phyloP scores from a whole-genome alignment of 2,888 invertebrate genomes.

The Xanthorhoe spadicearia region DNA sequence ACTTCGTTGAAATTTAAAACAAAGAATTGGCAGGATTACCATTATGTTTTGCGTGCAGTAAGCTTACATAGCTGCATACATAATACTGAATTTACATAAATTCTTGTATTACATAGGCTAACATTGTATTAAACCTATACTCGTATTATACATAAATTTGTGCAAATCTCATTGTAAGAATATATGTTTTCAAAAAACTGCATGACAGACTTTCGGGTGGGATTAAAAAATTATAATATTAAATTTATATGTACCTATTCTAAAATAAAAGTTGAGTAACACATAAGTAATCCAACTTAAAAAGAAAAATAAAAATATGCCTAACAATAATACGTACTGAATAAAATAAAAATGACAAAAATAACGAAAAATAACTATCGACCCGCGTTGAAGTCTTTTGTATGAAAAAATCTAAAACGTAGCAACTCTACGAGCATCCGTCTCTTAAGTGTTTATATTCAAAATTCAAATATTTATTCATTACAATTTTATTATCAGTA shows the following conservation, averaged over 20 bases:
- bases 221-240: too few species aligned
- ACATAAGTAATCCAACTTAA: too few species aligned
- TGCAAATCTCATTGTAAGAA: too few species aligned
- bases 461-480: slow-evolving; percentile 8
- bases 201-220: too few species aligned
- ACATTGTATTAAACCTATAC: not conserved
- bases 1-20: slow-evolving; percentile 55
- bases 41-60: slow-evolving; percentile 23
- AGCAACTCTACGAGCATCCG: slow-evolving; percentile 12
- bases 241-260: too few species aligned
- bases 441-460: not conserved
- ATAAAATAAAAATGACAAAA: too few species aligned
- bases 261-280: too few species aligned
- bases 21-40: slow-evolving; percentile 47
- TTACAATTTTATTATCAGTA: not conserved
- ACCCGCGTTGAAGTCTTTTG: slow-evolving; percentile 58
- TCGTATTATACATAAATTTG: too few species aligned
- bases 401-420: slow-evolving; percentile 26
- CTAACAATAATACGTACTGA: too few species aligned
- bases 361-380: not conserved
- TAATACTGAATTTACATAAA: slow-evolving; percentile 33
- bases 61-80: slow-evolving; percentile 34
- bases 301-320: too few species aligned
- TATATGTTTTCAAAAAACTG: too few species aligned
- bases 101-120: slow-evolving; percentile 2